phyloP scores from a whole-genome alignment of 2,797 vertebrate genomes.

The Halcyon badia region DNA sequence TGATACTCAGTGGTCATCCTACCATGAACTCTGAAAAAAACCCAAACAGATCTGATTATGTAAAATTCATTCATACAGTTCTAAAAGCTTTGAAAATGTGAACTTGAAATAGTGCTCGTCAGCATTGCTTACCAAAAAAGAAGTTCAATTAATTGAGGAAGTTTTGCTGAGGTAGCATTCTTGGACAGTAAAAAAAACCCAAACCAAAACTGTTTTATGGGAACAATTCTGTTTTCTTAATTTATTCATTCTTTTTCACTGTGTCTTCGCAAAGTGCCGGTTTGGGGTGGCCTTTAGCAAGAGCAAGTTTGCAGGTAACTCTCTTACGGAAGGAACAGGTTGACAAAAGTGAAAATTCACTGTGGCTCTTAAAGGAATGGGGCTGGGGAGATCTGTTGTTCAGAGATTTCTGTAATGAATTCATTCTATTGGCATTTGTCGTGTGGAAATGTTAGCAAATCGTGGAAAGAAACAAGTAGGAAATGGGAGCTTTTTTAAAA shows the following conservation, averaged over 20 bases:
- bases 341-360: background rate
- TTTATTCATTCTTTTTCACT: background rate
- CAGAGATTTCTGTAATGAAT: background rate
- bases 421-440: background rate
- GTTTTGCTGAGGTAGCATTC: background rate
- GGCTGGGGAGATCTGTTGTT: background rate
- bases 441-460: background rate
- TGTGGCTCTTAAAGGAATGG: conserved; percentile 12
- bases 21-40: background rate
- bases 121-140: background rate
- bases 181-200: background rate
- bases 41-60: background rate
- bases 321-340: background rate
- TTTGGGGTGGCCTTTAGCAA: background rate
- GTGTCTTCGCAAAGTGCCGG: background rate
- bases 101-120: background rate
- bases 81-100: background rate
- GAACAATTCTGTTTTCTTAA: background rate
- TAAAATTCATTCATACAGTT: background rate
- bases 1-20: background rate
- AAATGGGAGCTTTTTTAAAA: background rate
- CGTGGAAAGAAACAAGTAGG: background rate
- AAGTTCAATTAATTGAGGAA: background rate
- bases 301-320: background rate
- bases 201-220: background rate